phyloP scores from a whole-genome alignment of 2,113 vertebrate genomes.

The Etheostoma cragini region DNA sequence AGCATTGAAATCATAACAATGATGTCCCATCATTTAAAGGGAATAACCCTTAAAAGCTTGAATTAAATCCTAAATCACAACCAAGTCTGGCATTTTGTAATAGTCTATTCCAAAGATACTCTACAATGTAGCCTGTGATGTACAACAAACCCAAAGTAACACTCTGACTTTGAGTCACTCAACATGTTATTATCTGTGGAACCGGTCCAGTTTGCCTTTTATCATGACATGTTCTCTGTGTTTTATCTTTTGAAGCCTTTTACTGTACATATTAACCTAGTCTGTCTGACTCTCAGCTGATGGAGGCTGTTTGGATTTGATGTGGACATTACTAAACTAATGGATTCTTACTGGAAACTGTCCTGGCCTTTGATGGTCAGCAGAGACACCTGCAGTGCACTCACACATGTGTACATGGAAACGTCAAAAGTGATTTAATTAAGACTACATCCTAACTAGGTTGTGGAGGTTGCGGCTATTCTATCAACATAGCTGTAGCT shows the following conservation, averaged over 20 bases:
- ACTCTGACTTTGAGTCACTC: conserved; percentile 7
- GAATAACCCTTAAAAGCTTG: conserved; percentile 1
- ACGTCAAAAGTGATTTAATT: background rate
- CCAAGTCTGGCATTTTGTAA: background rate
- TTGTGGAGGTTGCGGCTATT: conserved; percentile 8
- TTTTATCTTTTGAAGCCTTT: conserved; percentile 39
- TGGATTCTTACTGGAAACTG: conserved; percentile 18
- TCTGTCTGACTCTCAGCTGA: conserved; percentile 16
- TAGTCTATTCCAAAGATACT: background rate
- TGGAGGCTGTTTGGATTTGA: background rate
- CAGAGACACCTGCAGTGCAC: background rate
- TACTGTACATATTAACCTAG: background rate
- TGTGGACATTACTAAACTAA: conserved; percentile 6
- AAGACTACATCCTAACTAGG: background rate
- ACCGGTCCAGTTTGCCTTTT: conserved; percentile 16
- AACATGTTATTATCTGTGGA: conserved; percentile 23
- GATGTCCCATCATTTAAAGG: conserved; percentile 5
- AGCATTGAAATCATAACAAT: background rate
- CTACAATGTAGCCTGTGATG: background rate
- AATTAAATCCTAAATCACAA: background rate
- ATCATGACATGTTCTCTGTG: conserved; percentile 21
- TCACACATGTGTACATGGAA: conserved; percentile 11
- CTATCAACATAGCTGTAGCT: background rate
- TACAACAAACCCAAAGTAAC: conserved; percentile 6
- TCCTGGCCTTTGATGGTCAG: conserved; percentile 16